A percentile compares a stretch with the other conserved stretches of the same genome.
These are phyloP conservation scores for Naja naja DNA, from an alignment of 2,113 vertebrate genomes.

Conservation along the genomic window DNA sequence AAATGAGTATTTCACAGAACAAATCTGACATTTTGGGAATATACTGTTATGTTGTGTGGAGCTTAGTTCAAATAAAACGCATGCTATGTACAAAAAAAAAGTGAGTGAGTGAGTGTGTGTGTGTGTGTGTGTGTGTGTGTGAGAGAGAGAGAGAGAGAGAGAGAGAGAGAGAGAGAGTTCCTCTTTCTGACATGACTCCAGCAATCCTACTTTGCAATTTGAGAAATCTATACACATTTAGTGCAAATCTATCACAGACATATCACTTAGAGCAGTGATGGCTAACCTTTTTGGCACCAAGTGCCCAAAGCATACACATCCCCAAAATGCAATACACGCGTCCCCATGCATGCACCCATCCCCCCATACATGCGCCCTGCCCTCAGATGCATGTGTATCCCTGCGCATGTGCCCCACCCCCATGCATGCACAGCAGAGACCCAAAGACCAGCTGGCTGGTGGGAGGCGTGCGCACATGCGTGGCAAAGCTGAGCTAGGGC, in stretches of 20 bases:
- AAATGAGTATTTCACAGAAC: neutral
- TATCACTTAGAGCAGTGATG: neutral
- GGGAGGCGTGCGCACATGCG: accelerated
- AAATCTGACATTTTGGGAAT: neutral
- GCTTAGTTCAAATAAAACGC: neutral
- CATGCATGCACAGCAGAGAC: no score
- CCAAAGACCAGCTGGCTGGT: no score
- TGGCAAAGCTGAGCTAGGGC: no score
- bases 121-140: no score
- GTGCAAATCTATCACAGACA: neutral
- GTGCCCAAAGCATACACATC: no score
- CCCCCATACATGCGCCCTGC: no score
- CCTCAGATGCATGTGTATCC: no score
- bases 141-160: neutral
- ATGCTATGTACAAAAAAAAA: neutral
- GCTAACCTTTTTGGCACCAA: no score
- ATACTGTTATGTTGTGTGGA: neutral
- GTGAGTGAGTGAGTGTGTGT: no score
- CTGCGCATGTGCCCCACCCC: no score
- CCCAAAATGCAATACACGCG: no score
- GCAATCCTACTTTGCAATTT: neutral
- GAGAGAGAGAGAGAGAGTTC: neutral
- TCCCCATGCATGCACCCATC: no score
- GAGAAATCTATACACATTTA: neutral
- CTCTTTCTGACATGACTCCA: neutral